Percentiles rank a stretch among this genome's conserved stretches.
Evolutionary conservation across 2,797 vertebrate genomes (phyloP).

Genomic region (Mormyrops attenuatus): DNA sequence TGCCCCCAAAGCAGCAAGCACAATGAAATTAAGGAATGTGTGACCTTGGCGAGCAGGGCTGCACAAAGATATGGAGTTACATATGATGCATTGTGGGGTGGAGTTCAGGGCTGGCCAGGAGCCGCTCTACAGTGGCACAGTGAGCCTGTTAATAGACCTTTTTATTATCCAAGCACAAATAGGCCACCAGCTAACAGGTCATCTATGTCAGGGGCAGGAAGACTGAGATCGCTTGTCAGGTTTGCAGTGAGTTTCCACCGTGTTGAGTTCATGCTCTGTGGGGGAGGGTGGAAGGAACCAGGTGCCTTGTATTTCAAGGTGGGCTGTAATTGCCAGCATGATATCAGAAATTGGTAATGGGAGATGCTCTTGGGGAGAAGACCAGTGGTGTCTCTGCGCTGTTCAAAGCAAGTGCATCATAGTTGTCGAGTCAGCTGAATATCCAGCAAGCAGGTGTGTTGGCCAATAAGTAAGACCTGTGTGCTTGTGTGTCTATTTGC

Average conservation of each 20-base stretch:
- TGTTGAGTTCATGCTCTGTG: background rate
- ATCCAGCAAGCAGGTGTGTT: background rate
- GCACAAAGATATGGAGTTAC: background rate
- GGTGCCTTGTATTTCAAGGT: background rate
- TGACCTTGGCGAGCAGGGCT: background rate
- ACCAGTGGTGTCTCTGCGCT: background rate
- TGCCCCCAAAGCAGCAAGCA: background rate
- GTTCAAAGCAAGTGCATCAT: background rate
- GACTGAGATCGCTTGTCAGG: background rate
- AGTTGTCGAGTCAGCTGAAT: background rate
- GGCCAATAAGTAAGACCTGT: background rate
- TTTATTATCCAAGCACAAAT: background rate
- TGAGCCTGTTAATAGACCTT: background rate
- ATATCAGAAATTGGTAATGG: background rate
- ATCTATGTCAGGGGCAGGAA: background rate
- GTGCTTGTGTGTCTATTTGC: background rate
- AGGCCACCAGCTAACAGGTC: background rate
- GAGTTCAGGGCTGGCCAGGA: background rate
- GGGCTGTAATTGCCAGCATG: slow-evolving; percentile 14
- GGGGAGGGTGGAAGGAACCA: background rate
- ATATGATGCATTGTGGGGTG: background rate
- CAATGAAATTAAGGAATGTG: background rate
- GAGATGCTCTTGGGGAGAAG: background rate
- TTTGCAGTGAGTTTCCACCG: background rate
- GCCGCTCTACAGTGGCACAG: background rate